Evolutionary conservation across 2,797 vertebrate genomes (phyloP).

Genomic region (Cirrhinus molitorella): DNA sequence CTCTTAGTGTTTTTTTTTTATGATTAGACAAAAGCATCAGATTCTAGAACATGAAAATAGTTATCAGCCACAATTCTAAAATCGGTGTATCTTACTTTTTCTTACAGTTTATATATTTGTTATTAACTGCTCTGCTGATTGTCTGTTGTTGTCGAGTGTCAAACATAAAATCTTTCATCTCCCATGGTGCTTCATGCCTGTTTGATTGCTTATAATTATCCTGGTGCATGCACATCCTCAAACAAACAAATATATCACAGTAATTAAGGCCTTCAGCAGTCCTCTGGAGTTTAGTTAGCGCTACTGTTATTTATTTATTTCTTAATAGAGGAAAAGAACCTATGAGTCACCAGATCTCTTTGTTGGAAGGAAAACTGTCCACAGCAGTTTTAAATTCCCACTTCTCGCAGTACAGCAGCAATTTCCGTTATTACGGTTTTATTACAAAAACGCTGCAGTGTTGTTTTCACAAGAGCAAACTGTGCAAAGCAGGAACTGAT

Average conservation of each 20-base stretch:
- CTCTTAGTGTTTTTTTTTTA: too few species aligned
- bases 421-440: slow-evolving; percentile 31
- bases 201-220: slow-evolving; percentile 42
- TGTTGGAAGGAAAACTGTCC: slow-evolving; percentile 32
- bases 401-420: slow-evolving; percentile 28
- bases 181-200: slow-evolving; percentile 37
- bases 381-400: slow-evolving; percentile 19
- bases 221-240: slow-evolving; percentile 34
- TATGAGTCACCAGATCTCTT: slow-evolving; percentile 38
- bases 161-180: slow-evolving; percentile 27
- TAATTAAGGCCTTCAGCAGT: slow-evolving; percentile 32
- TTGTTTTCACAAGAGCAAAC: slow-evolving; percentile 33
- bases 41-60: too few species aligned
- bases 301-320: slow-evolving; percentile 41
- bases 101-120: not conserved
- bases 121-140: not conserved
- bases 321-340: slow-evolving; percentile 5
- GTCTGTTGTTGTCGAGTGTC: not conserved
- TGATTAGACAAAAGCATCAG: too few species aligned
- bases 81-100: not conserved
- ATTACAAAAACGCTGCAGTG: slow-evolving; percentile 42
- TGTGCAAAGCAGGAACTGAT: slow-evolving; percentile 42
- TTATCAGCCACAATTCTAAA: too few species aligned
- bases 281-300: slow-evolving; percentile 19
- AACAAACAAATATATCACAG: slow-evolving; percentile 37